Conservation (phyloP, 2,888 invertebrate species). For the Poecilobothrus nobilitatus region DNA sequence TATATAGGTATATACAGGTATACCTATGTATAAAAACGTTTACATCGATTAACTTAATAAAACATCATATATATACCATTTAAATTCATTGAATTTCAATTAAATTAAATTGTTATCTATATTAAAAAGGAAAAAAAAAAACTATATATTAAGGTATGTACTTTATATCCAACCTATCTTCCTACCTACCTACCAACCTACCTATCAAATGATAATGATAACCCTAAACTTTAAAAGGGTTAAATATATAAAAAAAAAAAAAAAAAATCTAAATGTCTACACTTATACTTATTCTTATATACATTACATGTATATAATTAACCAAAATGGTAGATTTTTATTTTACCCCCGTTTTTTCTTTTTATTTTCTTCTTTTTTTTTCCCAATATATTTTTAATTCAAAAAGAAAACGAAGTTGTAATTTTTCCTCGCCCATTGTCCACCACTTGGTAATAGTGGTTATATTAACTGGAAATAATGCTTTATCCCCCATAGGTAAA, state of each 20-base stretch:
- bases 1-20: too few relatives aligned
- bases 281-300: neutral
- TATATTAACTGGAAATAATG: too few relatives aligned
- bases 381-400: too few relatives aligned
- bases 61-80: neutral
- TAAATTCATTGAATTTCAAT: constrained; percentile 2
- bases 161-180: neutral
- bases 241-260: neutral
- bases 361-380: too few relatives aligned
- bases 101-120: constrained; percentile 1
- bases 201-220: too few relatives aligned
- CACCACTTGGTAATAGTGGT: too few relatives aligned
- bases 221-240: too few relatives aligned
- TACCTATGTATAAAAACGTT: neutral
- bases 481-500: too few relatives aligned
- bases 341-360: neutral
- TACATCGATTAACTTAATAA: neutral
- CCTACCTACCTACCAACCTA: too few relatives aligned
- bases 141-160: neutral
- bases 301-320: neutral
- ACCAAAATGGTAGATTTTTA: neutral
- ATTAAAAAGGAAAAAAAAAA: neutral
- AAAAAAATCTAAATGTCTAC: neutral
- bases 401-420: too few relatives aligned
- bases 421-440: too few relatives aligned